Evolutionary conservation across 1,140 invertebrate genomes (phyloP), one percentile per base, ranked within the genome.

Genomic region (Drosophila tsacasi): DNA sequence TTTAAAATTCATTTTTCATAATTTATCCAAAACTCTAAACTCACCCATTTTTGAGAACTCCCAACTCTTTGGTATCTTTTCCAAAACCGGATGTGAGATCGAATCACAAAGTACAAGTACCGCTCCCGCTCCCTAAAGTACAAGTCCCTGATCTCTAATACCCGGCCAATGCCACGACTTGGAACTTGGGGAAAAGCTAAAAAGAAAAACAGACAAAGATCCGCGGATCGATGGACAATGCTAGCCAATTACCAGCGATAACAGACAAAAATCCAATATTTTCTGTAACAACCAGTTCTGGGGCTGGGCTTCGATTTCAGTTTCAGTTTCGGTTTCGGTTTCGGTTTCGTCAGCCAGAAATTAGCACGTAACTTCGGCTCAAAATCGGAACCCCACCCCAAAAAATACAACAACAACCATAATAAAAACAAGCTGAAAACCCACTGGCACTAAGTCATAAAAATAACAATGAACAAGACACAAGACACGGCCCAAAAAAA

Each of bases 391-490:
- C 49, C 58, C 72, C 40, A 76, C 39, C 61, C 59, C 19, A 54
- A 60, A 73, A 62, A 19, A 8, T 32, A 50, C 27, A 57, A 44
- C 6, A 9, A 46, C 0, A 47, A 42, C 37, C 27, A 30, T 44
- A 68, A 54, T 15, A n/a, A 19, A 39, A 65, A 23, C 17, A 35
- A 39, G 50, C 47, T 27, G 6, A 71, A 71, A 73, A 72, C 46
- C 69, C 54, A 72, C 57, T 71, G 42, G 42, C 62, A 81, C 76
- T 75, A 86, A 86, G 83, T 83, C 83, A 83, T 86, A 83, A 87
- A 86, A 83, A 76, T 62, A 85, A 85, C 79, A 86, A 82, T 81
- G 63, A 84, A 84, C 81, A 81, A 86, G 49, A 61, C 64, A 76
- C 54, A 66, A 85, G 68, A 85, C 76, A 76, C 55, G 54, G 55